Evolutionary conservation across 2,888 invertebrate genomes (phyloP), one percentile per base, ranked within the genome.

Genomic region (Andrena chrysosceles): DNA sequence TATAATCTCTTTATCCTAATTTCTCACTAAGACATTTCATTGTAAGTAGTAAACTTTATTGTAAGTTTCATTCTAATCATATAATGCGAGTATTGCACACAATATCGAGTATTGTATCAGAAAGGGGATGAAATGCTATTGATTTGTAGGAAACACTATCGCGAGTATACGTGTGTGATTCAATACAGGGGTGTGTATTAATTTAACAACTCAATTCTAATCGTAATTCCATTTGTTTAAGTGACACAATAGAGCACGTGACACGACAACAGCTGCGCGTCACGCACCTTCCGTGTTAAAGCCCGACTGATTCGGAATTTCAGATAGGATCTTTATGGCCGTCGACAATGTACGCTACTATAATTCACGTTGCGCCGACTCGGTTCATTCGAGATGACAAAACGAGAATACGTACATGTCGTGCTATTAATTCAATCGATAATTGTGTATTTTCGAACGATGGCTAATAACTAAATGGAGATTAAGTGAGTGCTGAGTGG

Each of bases 241-340:
- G n/a, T 10, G 66, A 6, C 20, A n/a, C n/a, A 48, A 66, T 66
- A 10, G 66, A 66, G 29, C 29, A 49, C 29, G 71, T 68, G 33
- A 71, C 31, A 35, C 56, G 69, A 70, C 29, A 64, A 69, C 69
- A 64, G 62, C 59, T 67, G 16, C 31, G 23, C 49, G 48, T 69
- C 75, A 26, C 68, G 29, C 48, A 29, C 56, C 56, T 52, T 70
- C 48, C 56, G 59, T 33, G 49, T 20, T 54, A 71, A 76, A 76
- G 13, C 29, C 59, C 59, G 56, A n/a, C 23, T 60, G 33, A 69
- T 78, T 71, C 54, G 74, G 70, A 77, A 80, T 71, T 68, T 49
- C 71, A 71, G 83, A 85, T 85, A 72, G 62, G 31, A 80, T 85
- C 85, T 85, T 85, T 83, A 85, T 83, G 80, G 70, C 23, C 20